phyloP scores from a whole-genome alignment of 2,888 invertebrate genomes.

The Epirrhoe alternata region DNA sequence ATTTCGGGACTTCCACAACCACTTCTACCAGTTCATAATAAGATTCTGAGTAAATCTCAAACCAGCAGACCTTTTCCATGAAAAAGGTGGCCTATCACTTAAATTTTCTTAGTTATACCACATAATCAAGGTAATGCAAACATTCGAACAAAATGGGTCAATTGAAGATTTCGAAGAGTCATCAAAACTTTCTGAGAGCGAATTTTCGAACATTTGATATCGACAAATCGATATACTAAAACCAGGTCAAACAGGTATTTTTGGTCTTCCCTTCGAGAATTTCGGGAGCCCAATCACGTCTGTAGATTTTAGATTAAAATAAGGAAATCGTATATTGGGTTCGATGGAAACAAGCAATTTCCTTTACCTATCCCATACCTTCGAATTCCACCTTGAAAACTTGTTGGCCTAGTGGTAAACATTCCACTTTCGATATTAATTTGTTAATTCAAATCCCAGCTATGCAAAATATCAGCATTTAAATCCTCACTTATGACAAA shows the following conservation, averaged over 20 bases:
- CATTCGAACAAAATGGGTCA: not conserved
- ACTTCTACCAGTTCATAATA: too few relatives aligned
- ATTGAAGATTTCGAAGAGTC: not conserved
- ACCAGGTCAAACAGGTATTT: slow-evolving; percentile 35
- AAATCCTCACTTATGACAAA: too few relatives aligned
- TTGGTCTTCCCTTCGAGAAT: slow-evolving; percentile 3
- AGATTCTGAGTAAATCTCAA: not conserved
- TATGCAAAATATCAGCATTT: not conserved
- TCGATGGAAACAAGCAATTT: slow-evolving; percentile 14
- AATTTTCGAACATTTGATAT: not conserved
- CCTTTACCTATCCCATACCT: slow-evolving; percentile 6
- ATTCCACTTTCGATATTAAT: not conserved
- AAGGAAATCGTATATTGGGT: slow-evolving; percentile 14
- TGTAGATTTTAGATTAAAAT: slow-evolving; percentile 20
- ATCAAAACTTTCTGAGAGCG: not conserved
- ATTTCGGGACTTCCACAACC: too few relatives aligned
- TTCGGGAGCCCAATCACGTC: not conserved
- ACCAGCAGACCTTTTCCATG: not conserved
- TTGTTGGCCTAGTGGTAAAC: not conserved
- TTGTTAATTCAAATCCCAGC: not conserved
- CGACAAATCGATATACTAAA: slow-evolving; percentile 20
- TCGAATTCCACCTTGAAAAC: not conserved
- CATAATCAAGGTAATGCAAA: not conserved
- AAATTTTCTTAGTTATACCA: not conserved
- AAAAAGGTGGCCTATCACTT: not conserved